Base-by-base conservation (phyloP, 1,140 invertebrate species). In the Bombus superbus region DNA sequence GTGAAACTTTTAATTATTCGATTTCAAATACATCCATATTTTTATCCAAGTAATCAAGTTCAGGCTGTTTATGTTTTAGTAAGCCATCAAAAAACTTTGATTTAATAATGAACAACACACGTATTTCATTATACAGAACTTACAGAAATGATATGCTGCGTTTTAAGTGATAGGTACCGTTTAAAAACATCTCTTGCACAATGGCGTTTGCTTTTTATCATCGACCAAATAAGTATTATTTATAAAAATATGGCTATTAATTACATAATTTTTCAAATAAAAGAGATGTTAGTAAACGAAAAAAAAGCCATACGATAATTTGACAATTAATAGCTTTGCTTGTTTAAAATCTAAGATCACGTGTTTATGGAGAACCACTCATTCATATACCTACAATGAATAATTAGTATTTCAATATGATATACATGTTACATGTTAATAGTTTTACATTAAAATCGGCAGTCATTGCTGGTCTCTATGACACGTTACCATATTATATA, bases 381-480 rank as follows among this genome's bases (percentile, higher is more conserved):
- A 84, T 86, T 90, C 90, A 83, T 87, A 86, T 90, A 90, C 87
- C 84, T 91, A 91, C 83, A 90, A 88, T 84, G 89, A 85, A 84
- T 91, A 91, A 91, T 91, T 91, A 91, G 84, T 91, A 91, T 88
- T 91, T 66, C 85, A 86, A 89, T 88, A 91, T 91, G 88, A 90
- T 91, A 91, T 86, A 91, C 85, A 91, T 90, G 86, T 90, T 91
- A 91, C 76, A 86, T 79, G 86, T 91, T 91, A 91, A 90, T 85
- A 90, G 83, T 78, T 91, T 91, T 91, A 91, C 86, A 88, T 79
- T 91, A 88, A 91, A 89, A 87, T 91, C 90, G 91, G 91, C 91
- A 91, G 91, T 91, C 90, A 88, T 89, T 83, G 91, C 91, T 91
- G 91, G 91, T 91, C 91, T 91, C 90, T 91, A 83, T 91, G 88